Evolutionary conservation across 2,797 vertebrate species (phyloP).

Genomic region (Aldrovandia affinis): DNA sequence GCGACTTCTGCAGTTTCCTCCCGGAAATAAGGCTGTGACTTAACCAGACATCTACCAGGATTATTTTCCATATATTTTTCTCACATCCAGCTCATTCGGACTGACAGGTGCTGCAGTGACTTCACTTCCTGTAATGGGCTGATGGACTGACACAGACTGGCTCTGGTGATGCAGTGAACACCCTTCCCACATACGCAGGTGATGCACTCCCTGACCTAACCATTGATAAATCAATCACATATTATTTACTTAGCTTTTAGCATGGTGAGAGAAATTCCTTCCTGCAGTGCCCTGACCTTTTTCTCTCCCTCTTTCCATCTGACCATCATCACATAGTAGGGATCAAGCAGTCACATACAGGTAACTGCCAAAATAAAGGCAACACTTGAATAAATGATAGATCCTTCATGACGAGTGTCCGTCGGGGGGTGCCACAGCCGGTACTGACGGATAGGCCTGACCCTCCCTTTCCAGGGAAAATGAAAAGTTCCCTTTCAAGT

Average conservation of each 20-base stretch:
- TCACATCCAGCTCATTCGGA: not conserved
- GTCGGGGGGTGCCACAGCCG: too few relatives aligned
- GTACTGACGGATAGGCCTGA: too few relatives aligned
- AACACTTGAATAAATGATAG: not conserved
- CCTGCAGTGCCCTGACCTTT: not conserved
- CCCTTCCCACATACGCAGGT: constrained; percentile 13
- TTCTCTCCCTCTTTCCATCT: constrained; percentile 1
- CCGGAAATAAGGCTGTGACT: not conserved
- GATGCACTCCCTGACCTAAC: constrained; percentile 5
- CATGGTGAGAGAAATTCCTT: not conserved
- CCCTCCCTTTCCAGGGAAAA: too few relatives aligned
- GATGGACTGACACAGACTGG: not conserved
- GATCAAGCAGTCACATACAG: not conserved
- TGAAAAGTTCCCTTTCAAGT: too few relatives aligned
- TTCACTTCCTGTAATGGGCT: not conserved
- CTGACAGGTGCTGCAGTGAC: not conserved
- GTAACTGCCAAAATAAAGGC: too few relatives aligned
- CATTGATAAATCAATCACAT: not conserved
- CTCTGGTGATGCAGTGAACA: not conserved
- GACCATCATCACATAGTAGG: not conserved
- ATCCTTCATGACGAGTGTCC: too few relatives aligned
- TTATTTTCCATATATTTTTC: not conserved
- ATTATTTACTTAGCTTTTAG: constrained; percentile 10
- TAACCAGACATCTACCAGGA: not conserved
- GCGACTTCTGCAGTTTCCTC: not conserved